phyloP scores from a whole-genome alignment of 2,888 invertebrate species.

The Zele albiditarsus region DNA sequence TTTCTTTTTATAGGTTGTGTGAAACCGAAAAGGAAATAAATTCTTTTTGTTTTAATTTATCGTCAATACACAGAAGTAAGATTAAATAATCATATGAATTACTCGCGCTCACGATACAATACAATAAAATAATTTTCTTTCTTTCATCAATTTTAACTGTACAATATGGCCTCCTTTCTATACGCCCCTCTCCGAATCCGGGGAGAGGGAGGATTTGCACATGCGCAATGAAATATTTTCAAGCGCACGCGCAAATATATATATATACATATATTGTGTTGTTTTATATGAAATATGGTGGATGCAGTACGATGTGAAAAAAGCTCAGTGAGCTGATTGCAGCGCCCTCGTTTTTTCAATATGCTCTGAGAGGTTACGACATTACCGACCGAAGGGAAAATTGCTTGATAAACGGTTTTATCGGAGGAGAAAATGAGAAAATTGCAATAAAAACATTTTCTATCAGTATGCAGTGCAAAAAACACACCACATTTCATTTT shows the following conservation, averaged over 20 bases:
- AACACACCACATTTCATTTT: too few species aligned
- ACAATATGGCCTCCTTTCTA: slow-evolving; percentile 74
- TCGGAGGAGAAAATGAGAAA: too few species aligned
- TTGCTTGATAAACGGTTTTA: too few species aligned
- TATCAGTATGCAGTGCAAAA: too few species aligned
- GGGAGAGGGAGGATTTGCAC: slow-evolving; percentile 33
- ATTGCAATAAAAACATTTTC: too few species aligned
- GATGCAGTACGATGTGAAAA: too few species aligned
- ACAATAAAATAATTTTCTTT: slow-evolving; percentile 60
- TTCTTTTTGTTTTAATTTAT: slow-evolving; percentile 1
- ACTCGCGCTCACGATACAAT: slow-evolving; percentile 48
- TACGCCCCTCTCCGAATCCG: slow-evolving; percentile 67
- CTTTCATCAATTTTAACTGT: slow-evolving; percentile 71
- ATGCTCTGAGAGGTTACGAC: too few species aligned
- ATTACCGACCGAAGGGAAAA: too few species aligned
- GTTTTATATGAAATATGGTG: not conserved
- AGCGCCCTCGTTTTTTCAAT: too few species aligned
- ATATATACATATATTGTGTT: slow-evolving; percentile 4
- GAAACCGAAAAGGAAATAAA: not conserved
- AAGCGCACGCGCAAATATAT: slow-evolving; percentile 31
- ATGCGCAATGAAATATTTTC: slow-evolving; percentile 11
- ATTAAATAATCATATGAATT: slow-evolving; percentile 25
- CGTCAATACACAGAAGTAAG: not conserved
- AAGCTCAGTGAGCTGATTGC: too few species aligned
- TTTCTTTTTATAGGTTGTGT: slow-evolving; percentile 10